These are phyloP conservation scores for Etheostoma cragini DNA, from an alignment of 2,113 vertebrate species.

Conservation along the genomic window DNA sequence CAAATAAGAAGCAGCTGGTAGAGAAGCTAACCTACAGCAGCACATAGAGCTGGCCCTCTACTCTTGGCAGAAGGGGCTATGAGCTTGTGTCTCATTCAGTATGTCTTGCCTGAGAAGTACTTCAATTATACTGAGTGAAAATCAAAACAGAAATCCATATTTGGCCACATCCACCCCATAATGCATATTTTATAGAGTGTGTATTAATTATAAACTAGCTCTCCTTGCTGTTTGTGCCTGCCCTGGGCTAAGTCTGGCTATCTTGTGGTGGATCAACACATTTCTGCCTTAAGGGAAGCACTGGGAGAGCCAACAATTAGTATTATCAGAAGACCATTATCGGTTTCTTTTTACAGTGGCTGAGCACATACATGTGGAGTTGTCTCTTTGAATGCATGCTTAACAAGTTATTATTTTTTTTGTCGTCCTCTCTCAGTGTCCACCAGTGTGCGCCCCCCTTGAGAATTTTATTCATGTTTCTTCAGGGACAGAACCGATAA, in stretches of 20 bases:
- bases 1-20: constrained; percentile 70
- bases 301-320: constrained; percentile 58
- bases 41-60: not conserved
- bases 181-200: constrained; percentile 77
- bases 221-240: constrained; percentile 56
- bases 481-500: constrained; percentile 38
- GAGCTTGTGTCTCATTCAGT: constrained; percentile 52
- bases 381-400: constrained; percentile 41
- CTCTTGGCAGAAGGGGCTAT: constrained; percentile 32
- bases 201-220: constrained; percentile 79
- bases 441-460: not conserved
- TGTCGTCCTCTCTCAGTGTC: constrained; percentile 21
- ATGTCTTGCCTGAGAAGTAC: constrained; percentile 50
- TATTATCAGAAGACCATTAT: constrained; percentile 60
- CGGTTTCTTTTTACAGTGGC: constrained; percentile 40
- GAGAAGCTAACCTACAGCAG: constrained; percentile 27
- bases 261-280: constrained; percentile 69
- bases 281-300: constrained; percentile 61
- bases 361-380: constrained; percentile 18
- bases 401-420: constrained; percentile 47
- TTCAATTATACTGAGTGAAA: constrained; percentile 71
- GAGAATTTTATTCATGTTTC: constrained; percentile 26
- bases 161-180: constrained; percentile 62
- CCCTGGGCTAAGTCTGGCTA: constrained; percentile 56
- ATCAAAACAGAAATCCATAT: constrained; percentile 77